Percentiles rank a stretch among this genome's conserved stretches.
phyloP scores from a whole-genome alignment of 2,888 invertebrate genomes.

The Leptarthrus brevirostris region DNA sequence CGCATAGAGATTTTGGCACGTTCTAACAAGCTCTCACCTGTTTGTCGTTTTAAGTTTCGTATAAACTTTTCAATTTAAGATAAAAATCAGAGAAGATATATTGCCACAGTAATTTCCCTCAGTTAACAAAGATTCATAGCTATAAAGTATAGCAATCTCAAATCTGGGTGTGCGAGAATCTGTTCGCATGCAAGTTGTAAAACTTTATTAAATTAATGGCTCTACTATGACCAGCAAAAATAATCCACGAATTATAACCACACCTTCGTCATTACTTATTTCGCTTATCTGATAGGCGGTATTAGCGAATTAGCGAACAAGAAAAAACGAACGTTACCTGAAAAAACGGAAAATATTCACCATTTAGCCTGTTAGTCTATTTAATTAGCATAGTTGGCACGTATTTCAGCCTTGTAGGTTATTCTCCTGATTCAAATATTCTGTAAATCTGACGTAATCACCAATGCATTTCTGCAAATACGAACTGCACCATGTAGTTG shows the following conservation, averaged over 20 bases:
- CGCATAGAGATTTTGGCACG: too few species aligned
- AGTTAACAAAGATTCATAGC: neutral
- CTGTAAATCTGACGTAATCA: neutral
- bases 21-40: too few species aligned
- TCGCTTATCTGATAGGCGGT: neutral
- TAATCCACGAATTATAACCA: neutral
- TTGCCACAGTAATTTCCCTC: neutral
- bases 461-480: neutral
- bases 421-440: too few species aligned
- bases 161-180: neutral
- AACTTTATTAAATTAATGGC: slow-evolving; percentile 16
- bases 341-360: too few species aligned
- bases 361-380: neutral
- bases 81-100: neutral
- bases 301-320: neutral
- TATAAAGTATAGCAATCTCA: neutral
- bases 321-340: neutral
- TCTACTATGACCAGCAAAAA: slow-evolving; percentile 1
- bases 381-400: neutral
- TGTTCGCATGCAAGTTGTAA: neutral
- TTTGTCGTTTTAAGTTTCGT: too few species aligned
- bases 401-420: too few species aligned
- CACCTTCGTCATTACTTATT: slow-evolving; percentile 3
- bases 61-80: neutral
- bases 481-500: neutral